Evolutionary conservation across 2,797 vertebrate genomes (phyloP).

Genomic region (Anableps anableps): DNA sequence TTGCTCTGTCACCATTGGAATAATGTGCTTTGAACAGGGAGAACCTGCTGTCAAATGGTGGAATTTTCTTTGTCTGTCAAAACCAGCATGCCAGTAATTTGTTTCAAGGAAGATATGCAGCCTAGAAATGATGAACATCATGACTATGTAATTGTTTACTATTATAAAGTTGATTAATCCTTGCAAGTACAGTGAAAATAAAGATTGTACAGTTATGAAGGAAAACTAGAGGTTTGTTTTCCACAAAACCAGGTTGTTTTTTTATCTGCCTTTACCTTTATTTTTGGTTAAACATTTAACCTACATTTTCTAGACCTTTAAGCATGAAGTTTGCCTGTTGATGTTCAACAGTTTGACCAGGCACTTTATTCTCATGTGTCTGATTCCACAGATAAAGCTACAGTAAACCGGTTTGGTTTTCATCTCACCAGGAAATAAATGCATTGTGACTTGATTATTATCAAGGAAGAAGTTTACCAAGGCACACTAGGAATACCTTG

Average conservation of each 20-base stretch:
- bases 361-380: not conserved
- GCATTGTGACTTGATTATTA: not conserved
- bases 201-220: no score
- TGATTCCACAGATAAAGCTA: not conserved
- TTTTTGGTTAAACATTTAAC: not conserved
- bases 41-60: not conserved
- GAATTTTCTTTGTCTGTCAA: not conserved
- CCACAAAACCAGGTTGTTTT: no score
- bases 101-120: not conserved
- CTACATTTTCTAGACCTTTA: not conserved
- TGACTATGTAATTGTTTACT: not conserved
- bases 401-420: not conserved
- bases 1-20: not conserved
- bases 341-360: no score
- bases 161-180: not conserved
- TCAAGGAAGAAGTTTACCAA: no score
- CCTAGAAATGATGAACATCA: not conserved
- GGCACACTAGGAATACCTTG: no score
- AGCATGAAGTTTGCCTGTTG: not conserved
- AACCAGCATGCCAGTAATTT: not conserved
- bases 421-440: not conserved
- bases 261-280: not conserved
- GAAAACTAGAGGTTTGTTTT: no score
- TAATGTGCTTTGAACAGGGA: not conserved
- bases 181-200: not conserved